Base-by-base conservation (phyloP, 1,140 invertebrate species). In the Lepidurus couesii region DNA sequence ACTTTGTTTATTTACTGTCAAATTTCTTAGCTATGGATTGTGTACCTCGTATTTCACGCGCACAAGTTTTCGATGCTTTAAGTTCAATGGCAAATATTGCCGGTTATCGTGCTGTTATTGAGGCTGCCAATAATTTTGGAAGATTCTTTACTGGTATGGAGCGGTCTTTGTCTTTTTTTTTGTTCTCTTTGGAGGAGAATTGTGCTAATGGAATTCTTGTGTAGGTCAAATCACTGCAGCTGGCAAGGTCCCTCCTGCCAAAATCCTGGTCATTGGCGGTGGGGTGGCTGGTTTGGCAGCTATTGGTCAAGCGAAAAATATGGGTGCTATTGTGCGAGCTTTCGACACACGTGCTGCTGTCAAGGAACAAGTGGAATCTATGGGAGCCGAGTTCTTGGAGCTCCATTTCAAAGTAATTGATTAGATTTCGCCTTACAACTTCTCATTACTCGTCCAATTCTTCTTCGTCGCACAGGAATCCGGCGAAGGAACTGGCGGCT, bases 71-170 rank as follows among this genome's bases (percentile, higher is more conserved):
- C 86, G 95, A 97, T 86, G 95, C 92, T 6, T 87, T 96, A 1
- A 94, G 92, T 83, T 96, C 94, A 3, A 96, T 96, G 95, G 94
- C 94, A 0, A 97, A 97, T 84, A 93, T 96, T 81, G 91, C 94
- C 78, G 94, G 95, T 9, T 97, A 96, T 84, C 89, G 94, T 81
- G 93, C 94, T 7, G 94, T 97, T 21, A 88, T 96, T 26, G 94
- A 96, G 86, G 94, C 95, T 21, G 92, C 94, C 7, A 94, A 94
- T 83, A 89, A 95, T 83, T 96, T 95, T 86, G 93, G 93, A 42
- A 86, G 93, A 81, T 96, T 96, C 86, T 95, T 96, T 84, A 91
- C 93, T 75, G 94, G 92, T 90, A 84, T 81, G 7, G 42, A 34
- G 2, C 16, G 7, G 5, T 44, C 7, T 44, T n/a, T 75, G 43